phyloP scores from a whole-genome alignment of 2,888 invertebrate species.

The Pandemis heparana region DNA sequence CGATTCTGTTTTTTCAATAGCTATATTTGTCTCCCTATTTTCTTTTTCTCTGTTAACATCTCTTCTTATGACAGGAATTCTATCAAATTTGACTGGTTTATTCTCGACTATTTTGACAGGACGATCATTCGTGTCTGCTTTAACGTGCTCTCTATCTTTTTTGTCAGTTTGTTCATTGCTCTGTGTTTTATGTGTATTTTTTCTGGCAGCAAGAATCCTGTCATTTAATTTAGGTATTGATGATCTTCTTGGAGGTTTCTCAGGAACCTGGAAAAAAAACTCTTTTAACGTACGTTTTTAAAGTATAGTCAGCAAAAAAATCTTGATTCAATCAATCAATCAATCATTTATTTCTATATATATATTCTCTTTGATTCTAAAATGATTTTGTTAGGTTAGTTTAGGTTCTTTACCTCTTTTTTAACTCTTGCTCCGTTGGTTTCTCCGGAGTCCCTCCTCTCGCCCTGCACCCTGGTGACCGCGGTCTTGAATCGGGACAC shows the following conservation, averaged over 20 bases:
- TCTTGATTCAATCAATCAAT: no score
- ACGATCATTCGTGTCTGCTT: constrained; percentile 26
- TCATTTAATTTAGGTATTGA: constrained; percentile 59
- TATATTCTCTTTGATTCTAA: no score
- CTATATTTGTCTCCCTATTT: neutral
- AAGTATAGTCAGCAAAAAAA: no score
- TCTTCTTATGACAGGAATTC: constrained; percentile 26
- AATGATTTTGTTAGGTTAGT: no score
- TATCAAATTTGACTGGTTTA: neutral
- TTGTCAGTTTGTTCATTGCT: constrained; percentile 22
- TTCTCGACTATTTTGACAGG: neutral
- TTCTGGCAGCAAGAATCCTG: constrained; percentile 42
- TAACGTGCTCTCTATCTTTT: constrained; percentile 12
- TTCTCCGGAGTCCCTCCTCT: constrained; percentile 50
- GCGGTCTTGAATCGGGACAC: constrained; percentile 62
- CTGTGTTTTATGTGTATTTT: constrained; percentile 24
- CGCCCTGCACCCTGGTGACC: constrained; percentile 58
- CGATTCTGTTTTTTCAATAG: neutral
- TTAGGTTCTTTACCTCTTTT: constrained; percentile 44
- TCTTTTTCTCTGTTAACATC: constrained; percentile 19
- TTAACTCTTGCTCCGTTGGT: constrained; percentile 47
- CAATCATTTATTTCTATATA: no score
- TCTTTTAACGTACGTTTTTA: no score
- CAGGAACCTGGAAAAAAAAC: constrained; percentile 44
- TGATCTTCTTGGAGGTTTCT: constrained; percentile 48